Conservation (phyloP, 2,888 invertebrate genomes). For the Acanthosepion esculentum region DNA sequence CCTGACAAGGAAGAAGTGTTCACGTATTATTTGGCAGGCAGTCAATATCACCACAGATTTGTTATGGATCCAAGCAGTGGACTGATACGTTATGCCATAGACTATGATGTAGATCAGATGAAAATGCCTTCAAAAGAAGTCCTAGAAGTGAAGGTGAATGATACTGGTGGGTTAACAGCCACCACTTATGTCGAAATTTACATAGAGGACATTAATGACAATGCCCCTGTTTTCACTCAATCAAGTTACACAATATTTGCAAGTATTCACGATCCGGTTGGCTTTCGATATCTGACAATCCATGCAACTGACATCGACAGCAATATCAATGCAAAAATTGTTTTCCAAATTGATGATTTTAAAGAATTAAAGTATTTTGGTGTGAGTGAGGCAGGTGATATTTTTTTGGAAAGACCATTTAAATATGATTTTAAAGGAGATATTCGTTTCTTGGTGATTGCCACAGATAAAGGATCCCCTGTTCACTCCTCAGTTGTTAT, state of each 20-base stretch:
- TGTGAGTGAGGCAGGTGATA: not conserved
- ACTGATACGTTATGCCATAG: slow-evolving; percentile 51
- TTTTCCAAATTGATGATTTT: slow-evolving; percentile 18
- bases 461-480: not conserved
- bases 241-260: slow-evolving; percentile 53
- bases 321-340: not conserved
- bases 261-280: slow-evolving; percentile 51
- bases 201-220: slow-evolving; percentile 55
- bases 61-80: slow-evolving; percentile 49
- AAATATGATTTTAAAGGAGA: not conserved
- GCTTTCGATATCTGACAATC: not conserved
- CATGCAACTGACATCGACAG: not conserved
- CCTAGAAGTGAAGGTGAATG: slow-evolving; percentile 54
- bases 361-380: slow-evolving; percentile 2
- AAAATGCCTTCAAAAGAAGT: slow-evolving; percentile 51
- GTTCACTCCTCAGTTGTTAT: not conserved
- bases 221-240: slow-evolving; percentile 53
- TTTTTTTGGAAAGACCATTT: not conserved
- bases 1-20: slow-evolving; percentile 11
- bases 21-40: slow-evolving; percentile 25
- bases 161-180: slow-evolving; percentile 53
- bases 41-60: slow-evolving; percentile 51
- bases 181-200: slow-evolving; percentile 53
- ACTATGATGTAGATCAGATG: slow-evolving; percentile 54
- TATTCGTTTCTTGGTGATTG: not conserved